These are phyloP conservation scores for Conus ventricosus DNA, from an alignment of 1,140 invertebrate species.

Conservation along the genomic window DNA sequence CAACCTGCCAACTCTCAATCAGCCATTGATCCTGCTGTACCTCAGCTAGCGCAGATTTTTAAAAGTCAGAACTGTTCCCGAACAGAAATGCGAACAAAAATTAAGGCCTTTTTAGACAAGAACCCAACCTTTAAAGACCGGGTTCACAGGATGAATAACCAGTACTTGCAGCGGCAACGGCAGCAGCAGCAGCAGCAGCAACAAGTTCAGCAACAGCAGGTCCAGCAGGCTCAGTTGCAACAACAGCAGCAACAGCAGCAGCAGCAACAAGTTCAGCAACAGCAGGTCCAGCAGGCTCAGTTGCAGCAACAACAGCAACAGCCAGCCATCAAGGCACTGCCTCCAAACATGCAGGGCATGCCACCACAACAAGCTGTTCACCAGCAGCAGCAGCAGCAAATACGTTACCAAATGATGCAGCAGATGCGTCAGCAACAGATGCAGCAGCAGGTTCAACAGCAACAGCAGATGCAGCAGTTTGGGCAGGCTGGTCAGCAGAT, in stretches of 20 bases:
- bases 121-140: conserved; percentile 98
- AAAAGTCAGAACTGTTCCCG: conserved; percentile 91
- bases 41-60: conserved; percentile 92
- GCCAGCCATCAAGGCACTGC: conserved; percentile 63
- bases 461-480: conserved; percentile 70
- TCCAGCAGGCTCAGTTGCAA: conserved; percentile 73
- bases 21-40: conserved; percentile 78
- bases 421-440: conserved; percentile 46
- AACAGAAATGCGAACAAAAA: conserved; percentile 95
- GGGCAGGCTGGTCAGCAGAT: conserved; percentile 70
- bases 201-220: conserved; percentile 72
- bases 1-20: conserved; percentile 53
- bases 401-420: conserved; percentile 63
- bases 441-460: conserved; percentile 45
- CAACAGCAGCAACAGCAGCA: conserved; percentile 70
- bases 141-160: conserved; percentile 89
- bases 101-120: conserved; percentile 92
- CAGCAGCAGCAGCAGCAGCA: conserved; percentile 69
- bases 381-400: conserved; percentile 57
- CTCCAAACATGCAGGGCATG: conserved; percentile 46
- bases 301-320: conserved; percentile 71
- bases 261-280: conserved; percentile 57
- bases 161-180: conserved; percentile 75
- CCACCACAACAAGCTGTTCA: conserved; percentile 46
- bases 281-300: conserved; percentile 67